Evolutionary conservation across 2,888 invertebrate species (phyloP).

Genomic region (Eilema depressum): DNA sequence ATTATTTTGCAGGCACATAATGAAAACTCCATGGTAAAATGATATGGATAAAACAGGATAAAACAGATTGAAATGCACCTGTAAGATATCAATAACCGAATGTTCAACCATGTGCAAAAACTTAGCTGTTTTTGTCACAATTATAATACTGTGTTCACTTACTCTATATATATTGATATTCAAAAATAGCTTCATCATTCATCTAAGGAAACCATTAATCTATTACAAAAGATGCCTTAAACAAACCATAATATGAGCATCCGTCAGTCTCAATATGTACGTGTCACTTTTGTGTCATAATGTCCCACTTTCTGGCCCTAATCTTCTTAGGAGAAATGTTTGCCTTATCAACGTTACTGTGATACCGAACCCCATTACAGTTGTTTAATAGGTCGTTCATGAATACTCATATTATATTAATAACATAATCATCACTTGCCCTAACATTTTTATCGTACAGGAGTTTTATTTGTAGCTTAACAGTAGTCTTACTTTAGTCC

Average conservation of each 20-base stretch:
- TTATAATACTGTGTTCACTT: no score
- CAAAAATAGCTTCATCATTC: background rate
- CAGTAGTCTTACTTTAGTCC: no score
- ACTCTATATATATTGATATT: background rate
- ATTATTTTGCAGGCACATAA: background rate
- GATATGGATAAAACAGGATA: no score
- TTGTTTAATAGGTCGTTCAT: background rate
- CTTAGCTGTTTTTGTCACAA: no score
- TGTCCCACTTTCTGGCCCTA: constrained; percentile 25
- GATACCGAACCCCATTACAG: background rate
- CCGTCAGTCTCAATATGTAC: constrained; percentile 5
- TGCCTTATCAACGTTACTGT: constrained; percentile 36
- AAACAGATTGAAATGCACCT: no score
- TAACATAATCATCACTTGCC: no score
- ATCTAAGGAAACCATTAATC: background rate
- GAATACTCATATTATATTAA: no score
- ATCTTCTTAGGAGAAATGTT: constrained; percentile 43
- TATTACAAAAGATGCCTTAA: constrained; percentile 7
- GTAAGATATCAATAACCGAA: no score
- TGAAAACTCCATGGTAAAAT: no score
- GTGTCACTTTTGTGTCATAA: constrained; percentile 24
- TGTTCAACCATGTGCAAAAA: no score
- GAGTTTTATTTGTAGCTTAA: no score
- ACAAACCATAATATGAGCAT: background rate
- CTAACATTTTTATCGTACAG: no score